A percentile compares a stretch with the other conserved stretches of the same genome.
phyloP scores from a whole-genome alignment of 2,888 invertebrate species.

The Hypomecis punctinalis region DNA sequence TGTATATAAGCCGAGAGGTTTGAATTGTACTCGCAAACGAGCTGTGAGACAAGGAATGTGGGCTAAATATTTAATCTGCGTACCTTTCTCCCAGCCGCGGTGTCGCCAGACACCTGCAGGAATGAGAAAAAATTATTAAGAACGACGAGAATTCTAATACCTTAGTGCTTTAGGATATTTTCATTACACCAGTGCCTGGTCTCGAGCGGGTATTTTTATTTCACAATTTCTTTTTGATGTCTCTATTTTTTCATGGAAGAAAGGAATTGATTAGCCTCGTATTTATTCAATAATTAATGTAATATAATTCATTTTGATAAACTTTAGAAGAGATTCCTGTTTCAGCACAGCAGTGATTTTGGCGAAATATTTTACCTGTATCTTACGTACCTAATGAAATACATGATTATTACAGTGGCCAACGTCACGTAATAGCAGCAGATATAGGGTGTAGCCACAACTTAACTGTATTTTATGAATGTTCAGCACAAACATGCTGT shows the following conservation, averaged over 20 bases:
- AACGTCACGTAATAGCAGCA: too few relatives aligned
- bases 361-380: too few relatives aligned
- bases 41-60: constrained; percentile 45
- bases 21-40: constrained; percentile 43
- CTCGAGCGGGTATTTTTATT: constrained; percentile 4
- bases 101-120: constrained; percentile 20
- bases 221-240: not conserved
- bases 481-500: too few relatives aligned
- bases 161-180: constrained; percentile 16
- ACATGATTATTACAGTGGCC: too few relatives aligned
- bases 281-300: too few relatives aligned
- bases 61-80: constrained; percentile 52
- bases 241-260: too few relatives aligned
- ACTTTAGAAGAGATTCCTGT: too few relatives aligned
- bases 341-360: too few relatives aligned
- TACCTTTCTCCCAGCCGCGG: constrained; percentile 36
- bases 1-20: constrained; percentile 31
- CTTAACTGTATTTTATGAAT: not conserved
- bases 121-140: constrained; percentile 30
- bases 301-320: too few relatives aligned
- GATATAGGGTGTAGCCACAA: too few relatives aligned
- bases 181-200: constrained; percentile 14
- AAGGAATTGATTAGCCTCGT: too few relatives aligned
- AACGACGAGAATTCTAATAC: constrained; percentile 26
- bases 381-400: too few relatives aligned